Evolutionary conservation across 2,797 vertebrate genomes (phyloP).

Genomic region (Acridotheres tristis): DNA sequence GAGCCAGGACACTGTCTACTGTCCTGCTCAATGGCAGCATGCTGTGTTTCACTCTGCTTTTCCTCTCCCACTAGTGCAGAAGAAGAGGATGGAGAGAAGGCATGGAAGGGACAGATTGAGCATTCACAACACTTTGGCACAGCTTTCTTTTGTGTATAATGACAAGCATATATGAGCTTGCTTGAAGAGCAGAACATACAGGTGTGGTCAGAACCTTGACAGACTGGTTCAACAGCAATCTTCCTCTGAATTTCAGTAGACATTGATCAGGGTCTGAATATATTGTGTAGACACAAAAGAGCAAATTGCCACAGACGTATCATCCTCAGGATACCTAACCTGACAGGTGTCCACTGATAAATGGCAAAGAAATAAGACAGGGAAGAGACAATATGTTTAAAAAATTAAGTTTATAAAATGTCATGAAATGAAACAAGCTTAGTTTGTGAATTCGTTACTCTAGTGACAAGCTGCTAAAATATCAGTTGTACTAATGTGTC

Average conservation of each 20-base stretch:
- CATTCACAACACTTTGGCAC: background rate
- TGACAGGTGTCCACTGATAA: background rate
- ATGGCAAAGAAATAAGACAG: background rate
- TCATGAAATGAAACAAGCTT: background rate
- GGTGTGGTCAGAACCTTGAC: background rate
- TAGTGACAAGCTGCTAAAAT: slow-evolving; percentile 61
- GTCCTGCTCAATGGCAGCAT: background rate
- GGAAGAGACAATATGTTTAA: slow-evolving; percentile 14
- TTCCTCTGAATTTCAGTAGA: background rate
- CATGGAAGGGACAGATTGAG: fast-evolving
- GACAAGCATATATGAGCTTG: background rate
- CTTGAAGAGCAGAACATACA: background rate
- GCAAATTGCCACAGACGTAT: background rate
- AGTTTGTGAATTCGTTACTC: slow-evolving; percentile 69
- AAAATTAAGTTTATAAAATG: slow-evolving; percentile 56
- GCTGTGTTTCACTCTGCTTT: background rate
- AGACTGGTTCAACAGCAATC: background rate
- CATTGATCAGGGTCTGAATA: background rate
- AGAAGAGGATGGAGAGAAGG: background rate
- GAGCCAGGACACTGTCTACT: no score
- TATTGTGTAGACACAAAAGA: background rate
- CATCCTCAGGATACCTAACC: background rate
- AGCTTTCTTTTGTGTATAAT: background rate
- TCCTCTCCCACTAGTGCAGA: background rate
- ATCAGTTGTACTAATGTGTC: slow-evolving; percentile 57